Base-by-base conservation (phyloP, 2,797 vertebrate genomes). In the Mus minutoides region DNA sequence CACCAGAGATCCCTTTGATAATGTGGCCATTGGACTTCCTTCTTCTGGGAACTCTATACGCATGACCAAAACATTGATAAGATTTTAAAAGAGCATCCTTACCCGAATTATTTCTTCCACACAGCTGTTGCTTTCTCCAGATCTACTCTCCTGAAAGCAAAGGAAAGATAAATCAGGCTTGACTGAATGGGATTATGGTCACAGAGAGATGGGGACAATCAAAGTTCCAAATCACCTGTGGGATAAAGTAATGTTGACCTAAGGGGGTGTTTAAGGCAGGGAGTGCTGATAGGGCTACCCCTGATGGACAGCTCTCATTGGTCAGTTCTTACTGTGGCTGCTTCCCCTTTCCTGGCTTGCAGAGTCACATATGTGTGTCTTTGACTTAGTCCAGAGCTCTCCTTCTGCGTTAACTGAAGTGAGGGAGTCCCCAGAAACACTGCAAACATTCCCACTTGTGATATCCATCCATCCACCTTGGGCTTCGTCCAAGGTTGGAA, bases 81-180 rank as follows among this genome's bases (percentile, higher is more conserved):
- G 8, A 88, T 49, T 78, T 83, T 93, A 91, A 97, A 97, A 82
- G 95, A 84, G 37, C 11, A 34, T 92, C 96, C 98, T 98, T 98
- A 99, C 98, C 98, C 98, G 98, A 88, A 99, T 93, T 97, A 99
- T 99, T 98, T 99, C 98, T 98, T 99, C 98, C 95, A 98, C 98
- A 98, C 98, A 98, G 98, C 98, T 98, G 98, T 98, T 98, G 97
- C 79, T 95, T 87, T 99, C 98, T 98, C 97, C 98, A 95, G 98
- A 88, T 97, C 98, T 98, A 96, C 79, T 98, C 90, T 98, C 98
- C 98, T 99, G 98, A 96, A 98, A 99, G 96, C 90, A 98, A 98
- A 98, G 73, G 95, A 80, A 96, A 97, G 94, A 97, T 9, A 96
- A 92, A 91, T 96, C 98, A 80, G 96, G 92, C 6, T 92, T 87